Percentiles rank a stretch among this genome's conserved stretches.
Conservation (phyloP, 2,113 vertebrate genomes). For the Calypte anna region DNA sequence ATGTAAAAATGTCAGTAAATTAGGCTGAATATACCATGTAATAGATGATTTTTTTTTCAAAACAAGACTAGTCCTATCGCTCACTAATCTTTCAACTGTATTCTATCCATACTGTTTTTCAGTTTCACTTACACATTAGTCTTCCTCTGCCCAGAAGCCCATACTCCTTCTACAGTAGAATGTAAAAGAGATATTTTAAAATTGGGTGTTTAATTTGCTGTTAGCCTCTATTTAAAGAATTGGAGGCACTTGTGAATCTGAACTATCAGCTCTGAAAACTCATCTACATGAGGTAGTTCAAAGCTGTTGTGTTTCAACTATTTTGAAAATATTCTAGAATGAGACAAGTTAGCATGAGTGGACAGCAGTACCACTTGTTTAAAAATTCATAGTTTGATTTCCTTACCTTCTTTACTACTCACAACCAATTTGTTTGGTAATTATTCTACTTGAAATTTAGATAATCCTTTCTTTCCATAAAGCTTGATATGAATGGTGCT, state of each 20-base stretch:
- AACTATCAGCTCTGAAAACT: neutral
- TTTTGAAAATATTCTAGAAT: neutral
- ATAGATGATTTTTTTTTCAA: neutral
- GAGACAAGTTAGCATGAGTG: neutral
- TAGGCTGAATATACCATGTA: neutral
- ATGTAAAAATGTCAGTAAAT: neutral
- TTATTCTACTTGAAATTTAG: neutral
- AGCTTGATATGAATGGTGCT: neutral
- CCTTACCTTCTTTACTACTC: neutral
- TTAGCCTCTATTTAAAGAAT: neutral
- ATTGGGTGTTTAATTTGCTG: neutral
- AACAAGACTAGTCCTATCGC: fast-evolving
- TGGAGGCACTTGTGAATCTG: neutral
- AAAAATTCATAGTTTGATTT: neutral
- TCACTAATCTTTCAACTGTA: neutral
- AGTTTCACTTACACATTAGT: neutral
- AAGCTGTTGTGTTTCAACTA: neutral
- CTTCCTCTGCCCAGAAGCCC: neutral
- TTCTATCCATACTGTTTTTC: neutral
- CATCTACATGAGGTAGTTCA: neutral
- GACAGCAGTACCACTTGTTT: neutral
- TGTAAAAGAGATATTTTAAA: neutral
- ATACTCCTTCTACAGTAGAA: neutral
- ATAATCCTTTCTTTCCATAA: neutral
- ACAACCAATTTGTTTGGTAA: neutral